Evolutionary conservation across 2,888 invertebrate species (phyloP).

Genomic region (Ectemnius cavifrons): DNA sequence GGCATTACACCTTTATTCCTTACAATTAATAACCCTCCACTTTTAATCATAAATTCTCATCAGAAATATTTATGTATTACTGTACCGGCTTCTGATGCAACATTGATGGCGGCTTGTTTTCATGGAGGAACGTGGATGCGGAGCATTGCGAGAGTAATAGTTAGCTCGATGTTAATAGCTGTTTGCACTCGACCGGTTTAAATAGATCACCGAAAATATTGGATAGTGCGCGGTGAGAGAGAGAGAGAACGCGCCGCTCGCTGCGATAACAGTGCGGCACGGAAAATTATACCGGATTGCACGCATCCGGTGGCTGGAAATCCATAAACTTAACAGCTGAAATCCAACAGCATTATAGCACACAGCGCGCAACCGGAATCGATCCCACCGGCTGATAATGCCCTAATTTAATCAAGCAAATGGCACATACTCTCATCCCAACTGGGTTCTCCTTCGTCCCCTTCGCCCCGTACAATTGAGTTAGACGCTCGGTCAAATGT

Average conservation of each 20-base stretch:
- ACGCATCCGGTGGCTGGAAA: background rate
- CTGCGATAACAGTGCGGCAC: too few relatives aligned
- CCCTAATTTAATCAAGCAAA: slow-evolving; percentile 56
- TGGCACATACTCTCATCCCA: slow-evolving; percentile 23
- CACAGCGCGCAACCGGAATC: slow-evolving; percentile 25
- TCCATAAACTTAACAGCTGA: slow-evolving; percentile 22
- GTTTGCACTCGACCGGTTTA: too few relatives aligned
- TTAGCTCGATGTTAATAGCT: background rate
- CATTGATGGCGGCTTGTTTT: too few relatives aligned
- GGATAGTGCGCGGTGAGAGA: background rate
- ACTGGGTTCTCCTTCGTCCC: slow-evolving; percentile 3
- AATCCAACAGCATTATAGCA: slow-evolving; percentile 12
- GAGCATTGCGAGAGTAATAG: background rate
- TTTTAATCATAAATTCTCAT: too few relatives aligned
- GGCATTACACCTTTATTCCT: too few relatives aligned
- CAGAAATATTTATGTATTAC: too few relatives aligned
- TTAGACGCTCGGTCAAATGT: slow-evolving; percentile 43
- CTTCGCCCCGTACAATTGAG: slow-evolving; percentile 36
- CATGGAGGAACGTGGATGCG: too few relatives aligned
- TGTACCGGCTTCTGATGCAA: too few relatives aligned
- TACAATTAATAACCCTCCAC: too few relatives aligned
- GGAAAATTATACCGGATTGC: too few relatives aligned
- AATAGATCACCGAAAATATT: background rate
- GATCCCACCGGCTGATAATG: slow-evolving; percentile 43
- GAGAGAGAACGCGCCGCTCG: too few relatives aligned